Evolutionary conservation across 2,113 vertebrate genomes (phyloP).

Genomic region (Tautogolabrus adspersus): DNA sequence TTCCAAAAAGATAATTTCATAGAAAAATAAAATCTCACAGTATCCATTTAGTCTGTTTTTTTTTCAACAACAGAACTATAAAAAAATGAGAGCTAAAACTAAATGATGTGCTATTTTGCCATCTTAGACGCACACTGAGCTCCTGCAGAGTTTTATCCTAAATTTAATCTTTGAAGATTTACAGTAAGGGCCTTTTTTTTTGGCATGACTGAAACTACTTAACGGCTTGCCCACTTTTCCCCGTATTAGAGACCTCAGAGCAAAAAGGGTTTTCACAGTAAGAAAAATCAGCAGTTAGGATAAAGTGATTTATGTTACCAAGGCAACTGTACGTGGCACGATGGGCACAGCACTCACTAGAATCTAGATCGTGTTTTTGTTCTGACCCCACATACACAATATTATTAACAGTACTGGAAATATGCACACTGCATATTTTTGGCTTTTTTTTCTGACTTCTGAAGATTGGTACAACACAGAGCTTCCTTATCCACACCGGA

Average conservation of each 20-base stretch:
- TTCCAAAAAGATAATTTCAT: constrained; percentile 72
- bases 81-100: constrained; percentile 37
- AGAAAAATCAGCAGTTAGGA: constrained; percentile 71
- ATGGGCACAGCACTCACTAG: constrained; percentile 71
- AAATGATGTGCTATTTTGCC: constrained; percentile 39
- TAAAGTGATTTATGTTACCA: constrained; percentile 78
- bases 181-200: constrained; percentile 51
- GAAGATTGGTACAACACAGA: constrained; percentile 48
- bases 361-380: constrained; percentile 66
- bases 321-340: constrained; percentile 80
- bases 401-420: constrained; percentile 68
- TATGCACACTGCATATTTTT: constrained; percentile 68
- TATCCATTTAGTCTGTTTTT: constrained; percentile 32
- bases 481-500: constrained; percentile 61
- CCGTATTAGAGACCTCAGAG: constrained; percentile 55
- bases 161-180: constrained; percentile 14
- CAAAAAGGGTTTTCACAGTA: constrained; percentile 70
- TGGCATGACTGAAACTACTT: constrained; percentile 60
- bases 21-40: constrained; percentile 82
- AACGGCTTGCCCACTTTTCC: constrained; percentile 44
- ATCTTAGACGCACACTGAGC: constrained; percentile 31
- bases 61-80: constrained; percentile 10
- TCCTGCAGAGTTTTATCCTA: constrained; percentile 38
- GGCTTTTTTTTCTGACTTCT: constrained; percentile 68
- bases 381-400: constrained; percentile 67